These are phyloP conservation scores for Carterocephalus palaemon DNA, from an alignment of 2,888 invertebrate species.

Conservation along the genomic window DNA sequence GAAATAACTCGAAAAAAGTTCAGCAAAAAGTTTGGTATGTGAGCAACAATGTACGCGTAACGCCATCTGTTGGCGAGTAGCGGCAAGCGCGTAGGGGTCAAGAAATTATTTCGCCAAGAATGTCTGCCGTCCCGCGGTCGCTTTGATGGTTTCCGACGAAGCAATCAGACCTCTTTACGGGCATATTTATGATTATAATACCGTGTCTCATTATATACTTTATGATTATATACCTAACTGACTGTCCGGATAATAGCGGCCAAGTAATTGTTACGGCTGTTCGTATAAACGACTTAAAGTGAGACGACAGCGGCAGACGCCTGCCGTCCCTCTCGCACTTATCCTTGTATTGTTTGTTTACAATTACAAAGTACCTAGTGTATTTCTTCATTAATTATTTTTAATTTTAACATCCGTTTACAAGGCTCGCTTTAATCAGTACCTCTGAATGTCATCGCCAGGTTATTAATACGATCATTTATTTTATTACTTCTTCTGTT, in stretches of 20 bases:
- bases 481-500: slow-evolving; percentile 14
- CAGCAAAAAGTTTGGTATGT: slow-evolving; percentile 59
- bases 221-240: slow-evolving; percentile 73
- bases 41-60: slow-evolving; percentile 61
- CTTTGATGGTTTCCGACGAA: slow-evolving; percentile 77
- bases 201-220: slow-evolving; percentile 74
- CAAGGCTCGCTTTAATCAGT: slow-evolving; percentile 19
- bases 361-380: slow-evolving; percentile 22
- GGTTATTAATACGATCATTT: slow-evolving; percentile 21
- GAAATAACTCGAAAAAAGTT: slow-evolving; percentile 63
- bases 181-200: slow-evolving; percentile 79
- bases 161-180: slow-evolving; percentile 76
- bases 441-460: slow-evolving; percentile 23
- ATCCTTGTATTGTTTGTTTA: slow-evolving; percentile 30
- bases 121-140: slow-evolving; percentile 63
- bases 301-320: slow-evolving; percentile 36
- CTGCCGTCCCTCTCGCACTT: slow-evolving; percentile 26
- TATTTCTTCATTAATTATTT: slow-evolving; percentile 28
- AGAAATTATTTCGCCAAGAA: slow-evolving; percentile 65
- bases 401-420: slow-evolving; percentile 25
- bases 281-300: slow-evolving; percentile 50
- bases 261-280: slow-evolving; percentile 62
- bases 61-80: slow-evolving; percentile 74
- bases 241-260: slow-evolving; percentile 59
- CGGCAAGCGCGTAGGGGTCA: slow-evolving; percentile 59